Conservation (phyloP, 2,888 invertebrate genomes). For the Lasioglossum lativentre region DNA sequence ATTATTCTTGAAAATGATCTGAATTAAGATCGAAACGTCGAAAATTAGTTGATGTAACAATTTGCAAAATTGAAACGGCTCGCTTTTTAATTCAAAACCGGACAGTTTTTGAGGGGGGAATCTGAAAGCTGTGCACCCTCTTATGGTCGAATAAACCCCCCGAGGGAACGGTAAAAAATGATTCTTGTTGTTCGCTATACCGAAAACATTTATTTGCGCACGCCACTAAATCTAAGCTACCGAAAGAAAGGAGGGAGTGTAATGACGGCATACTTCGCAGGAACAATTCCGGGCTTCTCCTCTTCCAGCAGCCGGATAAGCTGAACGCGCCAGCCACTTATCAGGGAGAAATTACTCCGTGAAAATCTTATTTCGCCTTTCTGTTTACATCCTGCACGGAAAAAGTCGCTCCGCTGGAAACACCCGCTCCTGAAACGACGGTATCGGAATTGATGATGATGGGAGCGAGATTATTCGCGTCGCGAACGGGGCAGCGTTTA, state of each 20-base stretch:
- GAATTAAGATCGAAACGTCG: too few species aligned
- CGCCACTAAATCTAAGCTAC: slow-evolving; percentile 62
- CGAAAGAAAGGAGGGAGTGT: slow-evolving; percentile 42
- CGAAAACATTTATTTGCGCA: slow-evolving; percentile 68
- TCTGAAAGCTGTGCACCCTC: slow-evolving; percentile 26
- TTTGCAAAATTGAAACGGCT: too few species aligned
- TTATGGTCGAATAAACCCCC: slow-evolving; percentile 54
- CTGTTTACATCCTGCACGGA: slow-evolving; percentile 32
- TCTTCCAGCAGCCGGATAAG: slow-evolving; percentile 57
- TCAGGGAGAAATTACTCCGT: slow-evolving; percentile 64
- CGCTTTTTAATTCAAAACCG: slow-evolving; percentile 29
- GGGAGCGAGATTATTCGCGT: not conserved
- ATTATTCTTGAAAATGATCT: too few species aligned
- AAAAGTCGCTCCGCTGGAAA: not conserved
- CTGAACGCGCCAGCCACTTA: slow-evolving; percentile 62
- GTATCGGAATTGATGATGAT: not conserved
- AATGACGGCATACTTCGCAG: slow-evolving; percentile 60
- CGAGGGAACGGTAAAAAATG: slow-evolving; percentile 68
- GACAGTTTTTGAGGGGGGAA: slow-evolving; percentile 17
- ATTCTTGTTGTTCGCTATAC: slow-evolving; percentile 69
- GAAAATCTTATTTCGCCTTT: slow-evolving; percentile 55
- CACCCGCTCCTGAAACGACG: not conserved
- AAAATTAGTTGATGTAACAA: too few species aligned
- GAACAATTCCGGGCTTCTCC: slow-evolving; percentile 61
- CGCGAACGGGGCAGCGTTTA: not conserved